Evolutionary conservation across 2,888 invertebrate genomes (phyloP), one percentile per base, ranked within the genome.

Genomic region (Galeruca laticollis): DNA sequence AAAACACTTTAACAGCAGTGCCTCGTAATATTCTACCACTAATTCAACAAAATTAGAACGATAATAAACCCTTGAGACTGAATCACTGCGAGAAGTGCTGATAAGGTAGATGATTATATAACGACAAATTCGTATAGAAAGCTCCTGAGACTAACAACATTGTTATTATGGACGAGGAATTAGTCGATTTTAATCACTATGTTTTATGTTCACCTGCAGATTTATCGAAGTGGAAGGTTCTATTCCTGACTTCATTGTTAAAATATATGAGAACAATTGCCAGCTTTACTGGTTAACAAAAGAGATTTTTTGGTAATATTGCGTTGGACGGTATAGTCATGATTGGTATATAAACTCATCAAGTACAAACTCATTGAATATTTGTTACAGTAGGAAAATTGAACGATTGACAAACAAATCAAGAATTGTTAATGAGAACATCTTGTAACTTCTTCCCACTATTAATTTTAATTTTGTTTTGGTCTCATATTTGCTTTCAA

Each of bases 21-120:
- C 40, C 54, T 56, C 31, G 35, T 51, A 62, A 35, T 51, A 37
- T 51, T 62, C 62, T 10, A 33, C 21, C 31, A 18, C 62, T 51
- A 62, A 51, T 62, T 62, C 54, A 56, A 56, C 63, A 54, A 26
- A 37, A 75, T 75, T 73, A 75, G 73, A 76, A 68, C 70, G 73
- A 74, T 75, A 74, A 73, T 73, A 72, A 73, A 74, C 73, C 73
- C 73, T 68, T 68, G 72, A 73, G 73, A 70, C 66, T 60, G 63
- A 73, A 73, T 73, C 68, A 69, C 62, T 54, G 54, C 57, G 69
- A 67, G 64, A 49, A 61, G 59, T 68, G 60, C 60, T 72, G 72
- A 69, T 72, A 60, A 57, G 62, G 70, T 65, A 57, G 65, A 69
- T 64, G 72, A 72, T 72, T 68, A 70, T 70, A 70, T 70, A 72